A percentile compares a stretch with the other conserved stretches of the same genome.
These are phyloP conservation scores for Fistularia tabacaria DNA, from an alignment of 2,797 vertebrate species.

Conservation along the genomic window DNA sequence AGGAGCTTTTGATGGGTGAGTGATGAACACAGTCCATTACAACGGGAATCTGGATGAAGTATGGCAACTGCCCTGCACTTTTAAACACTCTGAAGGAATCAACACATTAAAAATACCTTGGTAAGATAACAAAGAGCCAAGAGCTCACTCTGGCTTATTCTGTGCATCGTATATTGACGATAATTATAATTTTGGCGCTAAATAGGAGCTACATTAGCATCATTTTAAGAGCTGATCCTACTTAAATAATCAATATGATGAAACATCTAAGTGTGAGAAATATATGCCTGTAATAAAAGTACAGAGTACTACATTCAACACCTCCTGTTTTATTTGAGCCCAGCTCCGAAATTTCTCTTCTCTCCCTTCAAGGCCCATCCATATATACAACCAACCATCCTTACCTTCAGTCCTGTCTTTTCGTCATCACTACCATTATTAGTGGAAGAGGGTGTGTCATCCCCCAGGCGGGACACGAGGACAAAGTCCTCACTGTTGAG, in stretches of 20 bases:
- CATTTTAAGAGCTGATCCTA: not conserved
- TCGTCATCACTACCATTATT: conserved; percentile 99
- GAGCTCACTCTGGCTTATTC: too few relatives aligned
- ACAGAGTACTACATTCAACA: not conserved
- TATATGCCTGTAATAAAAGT: not conserved
- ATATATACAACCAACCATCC: conserved; percentile 64
- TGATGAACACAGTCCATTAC: conserved; percentile 26
- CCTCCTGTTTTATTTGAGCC: conserved; percentile 2
- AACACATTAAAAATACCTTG: too few relatives aligned
- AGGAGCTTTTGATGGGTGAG: conserved; percentile 13
- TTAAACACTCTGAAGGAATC: too few relatives aligned
- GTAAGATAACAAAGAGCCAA: too few relatives aligned
- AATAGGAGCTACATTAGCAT: too few relatives aligned
- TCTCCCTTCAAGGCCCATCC: conserved; percentile 20
- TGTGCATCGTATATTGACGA: too few relatives aligned
- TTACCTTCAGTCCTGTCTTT: conserved; percentile 99
- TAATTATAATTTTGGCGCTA: too few relatives aligned
- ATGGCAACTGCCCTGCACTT: not conserved
- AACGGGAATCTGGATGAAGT: conserved; percentile 13
- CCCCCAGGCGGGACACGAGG: conserved; percentile 97
- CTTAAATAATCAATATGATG: conserved; percentile 1
- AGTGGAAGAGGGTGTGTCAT: conserved; percentile 95
- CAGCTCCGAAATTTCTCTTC: conserved; percentile 12
- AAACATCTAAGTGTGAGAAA: not conserved
- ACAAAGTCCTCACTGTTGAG: conserved; percentile 99